Evolutionary conservation across 2,888 invertebrate genomes (phyloP).

Genomic region (Spisula subtruncata): DNA sequence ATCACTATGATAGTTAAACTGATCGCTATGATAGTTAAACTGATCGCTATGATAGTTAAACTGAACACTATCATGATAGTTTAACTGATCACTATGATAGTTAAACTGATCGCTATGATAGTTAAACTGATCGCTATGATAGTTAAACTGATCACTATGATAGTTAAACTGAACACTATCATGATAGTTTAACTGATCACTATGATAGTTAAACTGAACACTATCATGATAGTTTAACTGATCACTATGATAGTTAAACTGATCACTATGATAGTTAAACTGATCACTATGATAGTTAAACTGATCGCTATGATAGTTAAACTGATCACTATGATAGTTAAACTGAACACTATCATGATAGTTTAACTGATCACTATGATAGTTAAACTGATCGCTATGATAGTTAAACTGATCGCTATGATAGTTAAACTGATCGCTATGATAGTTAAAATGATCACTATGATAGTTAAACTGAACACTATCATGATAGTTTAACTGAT

Average conservation of each 20-base stretch:
- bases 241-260: background rate
- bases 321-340: background rate
- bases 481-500: background rate
- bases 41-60: background rate
- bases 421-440: no score
- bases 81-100: background rate
- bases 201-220: no score
- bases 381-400: no score
- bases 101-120: no score
- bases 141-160: background rate
- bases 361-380: no score
- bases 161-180: no score
- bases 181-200: background rate
- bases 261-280: no score
- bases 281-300: background rate
- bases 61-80: no score
- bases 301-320: no score
- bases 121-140: background rate
- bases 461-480: no score
- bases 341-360: background rate
- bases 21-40: background rate
- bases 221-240: background rate
- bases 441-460: no score
- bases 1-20: background rate
- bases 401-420: no score